Base-by-base conservation (phyloP, 2,888 invertebrate genomes). In the Brachylomia viminalis region DNA sequence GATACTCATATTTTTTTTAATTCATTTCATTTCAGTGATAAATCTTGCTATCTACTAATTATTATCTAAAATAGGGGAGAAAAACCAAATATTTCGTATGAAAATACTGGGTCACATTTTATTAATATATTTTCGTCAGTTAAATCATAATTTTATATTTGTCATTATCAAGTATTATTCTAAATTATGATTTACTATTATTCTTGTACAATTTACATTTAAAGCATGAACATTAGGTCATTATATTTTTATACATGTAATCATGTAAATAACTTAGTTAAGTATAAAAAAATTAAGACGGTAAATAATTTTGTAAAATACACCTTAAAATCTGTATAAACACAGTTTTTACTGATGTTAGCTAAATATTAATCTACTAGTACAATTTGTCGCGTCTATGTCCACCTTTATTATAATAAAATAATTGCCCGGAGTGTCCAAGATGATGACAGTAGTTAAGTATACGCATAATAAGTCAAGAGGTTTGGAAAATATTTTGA, bases 141-240 rank as follows among this genome's bases (percentile, higher is more conserved):
- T 77, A 82, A 76, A 83, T 83, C 85, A 80, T 78, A 81, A 75
- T 72, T n/a, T n/a, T 82, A 77, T 83, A 83, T 77, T 88, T 86
- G 66, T 82, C 87, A 78, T 45, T 78, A 83, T 52, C 47, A 83
- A 72, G 73, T 83, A 86, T 71, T 81, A 71, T n/a, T 72, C 73
- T 84, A 71, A 75, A 84, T 87, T 82, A 82, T 67, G 66, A 76
- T 84, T 85, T 77, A 78, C 74, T 81, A 72, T 80, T 76, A 82
- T 80, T 83, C 78, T 87, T 87, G 85, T 89, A 87, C 79, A 85
- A 81, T 84, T 83, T 84, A 87, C 79, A 82, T 81, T 88, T 88
- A 88, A 89, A 88, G 89, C 88, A 89, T 88, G 78, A 77, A 84
- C 80, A 84, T 84, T 86, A 88, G 78, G 84, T 88, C 76, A 80